These are phyloP conservation scores for Gila orcuttii DNA, from an alignment of 2,113 vertebrate species.

Conservation along the genomic window DNA sequence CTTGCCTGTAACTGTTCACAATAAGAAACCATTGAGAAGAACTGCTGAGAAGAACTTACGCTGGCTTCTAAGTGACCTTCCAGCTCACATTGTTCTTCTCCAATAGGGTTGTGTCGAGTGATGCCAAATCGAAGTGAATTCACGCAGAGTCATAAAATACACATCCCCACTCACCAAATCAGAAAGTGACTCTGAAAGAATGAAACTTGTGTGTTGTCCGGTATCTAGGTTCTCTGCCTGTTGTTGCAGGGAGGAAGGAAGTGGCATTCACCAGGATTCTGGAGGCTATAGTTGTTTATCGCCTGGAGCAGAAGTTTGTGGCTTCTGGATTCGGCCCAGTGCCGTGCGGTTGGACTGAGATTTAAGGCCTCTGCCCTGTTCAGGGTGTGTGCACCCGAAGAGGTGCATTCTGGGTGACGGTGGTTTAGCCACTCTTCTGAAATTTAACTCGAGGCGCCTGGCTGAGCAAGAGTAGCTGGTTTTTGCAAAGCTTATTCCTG, in stretches of 20 bases:
- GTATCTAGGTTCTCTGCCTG: slow-evolving; percentile 18
- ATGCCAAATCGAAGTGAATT: background rate
- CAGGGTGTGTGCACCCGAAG: slow-evolving; percentile 37
- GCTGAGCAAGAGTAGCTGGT: slow-evolving; percentile 72
- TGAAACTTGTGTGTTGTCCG: background rate
- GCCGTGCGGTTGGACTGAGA: slow-evolving; percentile 41
- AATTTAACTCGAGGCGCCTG: slow-evolving; percentile 52
- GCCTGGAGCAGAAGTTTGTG: slow-evolving; percentile 51
- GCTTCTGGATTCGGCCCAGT: slow-evolving; percentile 38
- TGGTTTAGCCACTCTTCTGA: slow-evolving; percentile 51
- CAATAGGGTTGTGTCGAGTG: background rate
- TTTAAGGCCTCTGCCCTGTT: background rate
- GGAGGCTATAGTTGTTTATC: slow-evolving; percentile 42
- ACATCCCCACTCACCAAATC: background rate
- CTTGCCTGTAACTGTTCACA: background rate
- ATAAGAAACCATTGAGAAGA: background rate
- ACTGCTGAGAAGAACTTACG: background rate
- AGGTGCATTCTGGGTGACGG: slow-evolving; percentile 55
- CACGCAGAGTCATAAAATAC: background rate
- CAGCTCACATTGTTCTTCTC: background rate
- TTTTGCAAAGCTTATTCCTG: slow-evolving; percentile 61
- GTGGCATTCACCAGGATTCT: slow-evolving; percentile 42
- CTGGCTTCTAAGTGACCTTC: background rate
- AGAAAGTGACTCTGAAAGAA: background rate
- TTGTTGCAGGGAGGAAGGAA: slow-evolving; percentile 31